These are phyloP conservation scores for Rhopalosiphum nymphaeae DNA, from an alignment of 2,888 invertebrate species.

Conservation along the genomic window DNA sequence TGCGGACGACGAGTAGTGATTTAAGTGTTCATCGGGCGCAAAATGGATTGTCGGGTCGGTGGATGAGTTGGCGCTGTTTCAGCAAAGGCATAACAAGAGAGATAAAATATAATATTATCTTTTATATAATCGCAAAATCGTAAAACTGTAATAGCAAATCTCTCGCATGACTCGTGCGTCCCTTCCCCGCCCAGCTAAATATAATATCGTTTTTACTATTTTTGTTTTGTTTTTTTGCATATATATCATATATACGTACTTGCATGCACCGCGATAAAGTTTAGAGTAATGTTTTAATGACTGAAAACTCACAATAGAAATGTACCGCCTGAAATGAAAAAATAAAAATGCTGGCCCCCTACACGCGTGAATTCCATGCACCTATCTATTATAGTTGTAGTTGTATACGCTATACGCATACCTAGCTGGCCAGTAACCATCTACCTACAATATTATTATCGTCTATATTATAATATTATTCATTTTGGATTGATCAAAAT, in stretches of 20 bases:
- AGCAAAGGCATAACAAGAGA: not conserved
- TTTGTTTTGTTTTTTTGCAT: not conserved
- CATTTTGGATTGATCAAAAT: not conserved
- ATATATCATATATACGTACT: not conserved
- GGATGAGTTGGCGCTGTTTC: not conserved
- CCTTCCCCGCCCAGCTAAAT: not conserved
- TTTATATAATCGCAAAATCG: not conserved
- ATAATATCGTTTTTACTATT: not conserved
- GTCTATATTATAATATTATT: not conserved
- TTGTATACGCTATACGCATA: not conserved
- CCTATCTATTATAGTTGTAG: not conserved
- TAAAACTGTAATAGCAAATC: not conserved
- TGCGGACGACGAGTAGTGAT: not conserved
- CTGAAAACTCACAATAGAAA: not conserved
- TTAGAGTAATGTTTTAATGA: not conserved
- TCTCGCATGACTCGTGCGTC: not conserved
- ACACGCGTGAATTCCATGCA: not conserved
- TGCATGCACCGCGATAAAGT: not conserved
- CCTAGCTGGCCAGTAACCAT: not conserved
- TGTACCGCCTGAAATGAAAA: not conserved
- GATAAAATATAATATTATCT: conserved; percentile 2
- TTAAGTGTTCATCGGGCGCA: not conserved
- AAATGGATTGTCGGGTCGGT: not conserved
- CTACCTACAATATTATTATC: not conserved
- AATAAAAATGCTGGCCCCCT: not conserved